A percentile compares a stretch with the other conserved stretches of the same genome.
Conservation (phyloP, 2,797 vertebrate species). For the Amphiprion clarkii region DNA sequence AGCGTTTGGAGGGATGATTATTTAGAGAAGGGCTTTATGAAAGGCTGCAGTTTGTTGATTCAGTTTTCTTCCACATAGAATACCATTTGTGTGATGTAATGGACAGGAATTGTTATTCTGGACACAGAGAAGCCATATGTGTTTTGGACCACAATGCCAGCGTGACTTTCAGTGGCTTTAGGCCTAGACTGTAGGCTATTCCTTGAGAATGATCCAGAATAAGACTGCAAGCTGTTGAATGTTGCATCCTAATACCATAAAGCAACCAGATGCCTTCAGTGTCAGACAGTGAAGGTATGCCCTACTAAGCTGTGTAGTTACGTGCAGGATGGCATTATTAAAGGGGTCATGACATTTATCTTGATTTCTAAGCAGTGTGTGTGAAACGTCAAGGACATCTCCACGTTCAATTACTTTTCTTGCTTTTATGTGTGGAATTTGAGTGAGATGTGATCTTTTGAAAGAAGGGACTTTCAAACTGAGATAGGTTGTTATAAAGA, state of each 20-base stretch:
- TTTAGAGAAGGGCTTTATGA: slow-evolving; percentile 20
- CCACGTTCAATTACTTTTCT: slow-evolving; percentile 16
- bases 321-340: slow-evolving; percentile 37
- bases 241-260: slow-evolving; percentile 59
- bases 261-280: slow-evolving; percentile 65
- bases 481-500: not conserved
- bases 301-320: slow-evolving; percentile 14
- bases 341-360: slow-evolving; percentile 25
- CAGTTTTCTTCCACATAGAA: slow-evolving; percentile 48
- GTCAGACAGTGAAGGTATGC: slow-evolving; percentile 57
- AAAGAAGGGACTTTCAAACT: slow-evolving; percentile 1
- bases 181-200: slow-evolving; percentile 51
- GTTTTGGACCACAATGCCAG: slow-evolving; percentile 51
- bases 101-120: slow-evolving; percentile 67
- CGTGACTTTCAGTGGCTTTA: slow-evolving; percentile 53
- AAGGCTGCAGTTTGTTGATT: slow-evolving; percentile 62
- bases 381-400: slow-evolving; percentile 45
- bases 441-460: slow-evolving; percentile 7
- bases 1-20: slow-evolving; percentile 39
- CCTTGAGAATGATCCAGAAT: slow-evolving; percentile 53
- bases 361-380: slow-evolving; percentile 29
- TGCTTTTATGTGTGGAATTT: slow-evolving; percentile 10
- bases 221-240: slow-evolving; percentile 71
- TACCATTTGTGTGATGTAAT: slow-evolving; percentile 74
- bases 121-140: slow-evolving; percentile 68